phyloP scores from a whole-genome alignment of 2,113 vertebrate genomes.

The Struthidea cinerea region DNA sequence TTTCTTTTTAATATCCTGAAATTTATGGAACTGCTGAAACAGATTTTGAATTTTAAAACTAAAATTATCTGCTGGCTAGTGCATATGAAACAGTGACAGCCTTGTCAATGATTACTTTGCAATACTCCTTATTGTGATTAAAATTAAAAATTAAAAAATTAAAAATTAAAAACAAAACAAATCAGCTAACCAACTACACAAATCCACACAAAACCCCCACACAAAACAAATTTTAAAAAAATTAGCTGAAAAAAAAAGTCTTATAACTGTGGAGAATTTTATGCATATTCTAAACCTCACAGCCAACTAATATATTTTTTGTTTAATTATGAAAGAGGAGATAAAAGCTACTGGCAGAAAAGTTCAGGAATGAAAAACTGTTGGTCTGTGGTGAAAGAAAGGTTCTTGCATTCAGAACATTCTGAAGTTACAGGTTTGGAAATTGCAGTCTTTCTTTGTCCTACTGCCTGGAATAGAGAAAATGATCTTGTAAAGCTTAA shows the following conservation, averaged over 20 bases:
- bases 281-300: background rate
- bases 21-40: background rate
- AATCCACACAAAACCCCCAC: accelerated
- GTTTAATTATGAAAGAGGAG: background rate
- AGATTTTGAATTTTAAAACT: background rate
- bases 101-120: background rate
- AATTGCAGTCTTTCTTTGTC: background rate
- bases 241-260: background rate
- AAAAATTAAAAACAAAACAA: background rate
- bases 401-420: background rate
- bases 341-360: background rate
- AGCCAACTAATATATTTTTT: background rate
- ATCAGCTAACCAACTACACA: background rate
- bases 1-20: background rate
- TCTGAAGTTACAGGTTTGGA: background rate
- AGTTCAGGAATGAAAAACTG: background rate
- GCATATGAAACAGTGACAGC: background rate
- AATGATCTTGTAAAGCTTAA: background rate
- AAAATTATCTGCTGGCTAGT: background rate
- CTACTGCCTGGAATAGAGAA: background rate
- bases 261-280: background rate
- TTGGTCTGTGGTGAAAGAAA: background rate
- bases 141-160: background rate
- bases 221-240: background rate
- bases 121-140: background rate